Base-by-base conservation (phyloP, 2,888 invertebrate genomes). In the Anaspis maculata region DNA sequence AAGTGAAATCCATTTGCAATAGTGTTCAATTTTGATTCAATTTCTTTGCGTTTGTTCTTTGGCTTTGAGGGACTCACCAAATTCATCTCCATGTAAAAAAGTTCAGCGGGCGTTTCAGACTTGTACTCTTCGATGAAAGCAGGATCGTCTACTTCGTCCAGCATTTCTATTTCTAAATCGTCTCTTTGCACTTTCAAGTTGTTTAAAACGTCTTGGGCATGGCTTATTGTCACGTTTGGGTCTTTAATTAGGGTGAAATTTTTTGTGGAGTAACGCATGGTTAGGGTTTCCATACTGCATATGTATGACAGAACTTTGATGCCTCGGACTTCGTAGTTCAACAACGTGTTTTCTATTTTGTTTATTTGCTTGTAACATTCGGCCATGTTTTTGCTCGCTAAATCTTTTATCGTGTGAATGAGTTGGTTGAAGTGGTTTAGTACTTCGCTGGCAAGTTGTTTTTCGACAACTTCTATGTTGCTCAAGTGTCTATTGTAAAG, bases 321-420 rank as follows among this genome's bases (percentile, higher is more conserved):
- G 2, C 57, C 58, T 9, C 57, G 46, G 11, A 62, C 51, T 41
- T 52, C 49, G 34, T 55, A 55, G 24, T 44, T 52, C 9, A 62
- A 28, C 14, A 62, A 32, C 3, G 48, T 40, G 9, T 46, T 42
- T 39, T 61, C 61, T 13, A 59, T 34, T 33, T 52, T 40, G 21
- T 42, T 45, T 9, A 53, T 32, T 9, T 45, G 32, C 26, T 41
- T 43, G 7, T 37, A 31, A 23, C 48, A 49, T 32, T 49, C 41
- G 11, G 40, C 13, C 3, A 48, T 29, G 25, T 54, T 40, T 10
- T 45, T 46, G 3, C 43, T 29, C 1, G 51, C 48, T 11, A 45
- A 30, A 14, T 46, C 41, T 34, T 41, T 46, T 10, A 57, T 44
- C 3, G 43, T 41, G 12, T 25, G 21, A 1, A 51, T 47, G 21